Base-by-base conservation (phyloP, 2,888 invertebrate species). In the Holacanthella duospinosa region DNA sequence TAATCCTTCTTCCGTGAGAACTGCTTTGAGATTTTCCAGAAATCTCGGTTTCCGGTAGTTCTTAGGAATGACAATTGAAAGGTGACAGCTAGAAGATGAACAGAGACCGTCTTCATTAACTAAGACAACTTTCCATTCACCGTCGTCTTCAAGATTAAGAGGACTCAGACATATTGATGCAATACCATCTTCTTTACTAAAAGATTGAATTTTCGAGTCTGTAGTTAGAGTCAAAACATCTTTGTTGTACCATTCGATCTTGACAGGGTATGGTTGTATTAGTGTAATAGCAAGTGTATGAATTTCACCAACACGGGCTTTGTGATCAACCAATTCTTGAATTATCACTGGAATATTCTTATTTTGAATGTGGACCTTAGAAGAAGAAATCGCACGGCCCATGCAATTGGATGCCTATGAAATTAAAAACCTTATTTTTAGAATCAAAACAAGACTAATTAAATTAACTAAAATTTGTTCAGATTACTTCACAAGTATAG, bases 1-100 rank as follows among this genome's bases (percentile, higher is more conserved):
- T 36, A 93, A 79, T 0, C 93, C 93, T 79, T 93, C 93, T 75
- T 93, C 92, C 0, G 93, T 92, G 55, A 93, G 80, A 54, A 93
- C 85, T 9, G 93, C 93, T 77, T 89, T 88, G 12, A 93, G 80
- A 73, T 87, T 89, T 77, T 93, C 93, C 85, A 93, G 87, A 77
- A 93, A 93, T 67, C 89, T 82, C 1, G 93, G 93, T 75, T 88
- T 88, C 71, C 91, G 83, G 75, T 89, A 93, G 77, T 92, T 92
- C 78, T 89, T 89, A 48, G 93, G 93, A 76, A 90, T 90, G 89
- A 78, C n/a, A 79, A 80, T 72, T 29, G 67, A 65, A 9, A 71
- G 12, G 9, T 67, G 62, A 64, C 67, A 76, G 48, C 55, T 55
- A 1, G 69, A 66, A 21, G 59, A 55, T 1, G 66, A 48, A 24